Evolutionary conservation across 1,140 invertebrate genomes (phyloP), one percentile per base, ranked within the genome.

Genomic region (Galleria mellonella): DNA sequence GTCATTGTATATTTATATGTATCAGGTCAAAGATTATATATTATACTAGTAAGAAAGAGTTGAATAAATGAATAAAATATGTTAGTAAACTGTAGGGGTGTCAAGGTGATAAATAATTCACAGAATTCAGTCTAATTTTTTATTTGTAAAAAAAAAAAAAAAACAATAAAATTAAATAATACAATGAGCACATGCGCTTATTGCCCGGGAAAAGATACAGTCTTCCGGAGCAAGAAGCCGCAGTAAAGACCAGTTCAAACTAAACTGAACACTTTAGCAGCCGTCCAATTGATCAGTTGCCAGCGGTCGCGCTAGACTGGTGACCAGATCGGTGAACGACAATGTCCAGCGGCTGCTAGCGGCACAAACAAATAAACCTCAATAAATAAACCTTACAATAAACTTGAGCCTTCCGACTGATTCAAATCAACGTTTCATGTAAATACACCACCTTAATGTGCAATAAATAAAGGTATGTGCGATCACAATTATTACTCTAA

Each of bases 161-260:
- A 81, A 84, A 77, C 67, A 75, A 75, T 63, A 72, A 62, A 71
- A 72, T 68, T 69, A 73, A 74, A 69, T 62, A 73, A 73, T 73
- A 75, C 67, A 73, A 65, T 79, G 65, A 78, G 69, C 78, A 74
- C 65, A 55, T 76, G 74, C 75, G 71, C 76, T 83, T 79, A 70
- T 84, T 84, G 78, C 77, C 63, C 74, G 72, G 81, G 78, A 84
- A 84, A 84, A 84, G 78, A 66, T 42, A 44, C 35, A 54, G 81
- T 84, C 81, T 84, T 83, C 81, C 81, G 81, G 78, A 77, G 76
- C 81, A 83, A 83, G 68, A 77, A 75, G 75, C 62, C 58, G 60
- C 70, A 68, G 52, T 23, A 23, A 3, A 23, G 17, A 23, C 17
- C 17, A 23, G 17, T 23, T 23, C 17, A 2, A 23, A 23, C 17